A percentile compares a stretch with the other conserved stretches of the same genome.
These are phyloP conservation scores for Semotilus atromaculatus DNA, from an alignment of 2,797 vertebrate species.

Conservation along the genomic window DNA sequence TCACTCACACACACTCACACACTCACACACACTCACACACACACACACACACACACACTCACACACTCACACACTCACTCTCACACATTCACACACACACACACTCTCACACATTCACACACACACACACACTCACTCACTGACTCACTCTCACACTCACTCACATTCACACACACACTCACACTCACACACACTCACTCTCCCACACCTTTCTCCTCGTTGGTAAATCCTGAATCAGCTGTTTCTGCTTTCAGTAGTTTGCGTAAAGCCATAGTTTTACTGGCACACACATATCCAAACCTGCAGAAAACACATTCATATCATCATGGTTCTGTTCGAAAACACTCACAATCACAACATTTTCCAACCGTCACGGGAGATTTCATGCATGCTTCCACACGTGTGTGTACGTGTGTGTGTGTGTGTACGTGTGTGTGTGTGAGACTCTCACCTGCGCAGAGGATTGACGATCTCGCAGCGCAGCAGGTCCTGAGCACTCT, in stretches of 20 bases:
- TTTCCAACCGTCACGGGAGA: too few relatives aligned
- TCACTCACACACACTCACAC: too few relatives aligned
- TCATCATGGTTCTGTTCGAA: neutral
- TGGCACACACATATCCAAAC: constrained; percentile 86
- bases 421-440: too few relatives aligned
- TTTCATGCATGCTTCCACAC: neutral
- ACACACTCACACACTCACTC: too few relatives aligned
- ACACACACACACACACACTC: too few relatives aligned
- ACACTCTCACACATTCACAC: too few relatives aligned
- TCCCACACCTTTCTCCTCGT: constrained; percentile 83
- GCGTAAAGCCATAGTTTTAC: constrained; percentile 87
- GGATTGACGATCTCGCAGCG: constrained; percentile 87
- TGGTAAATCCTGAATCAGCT: constrained; percentile 80
- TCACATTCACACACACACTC: neutral
- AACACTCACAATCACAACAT: too few relatives aligned
- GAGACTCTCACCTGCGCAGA: constrained; percentile 74
- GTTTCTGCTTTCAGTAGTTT: constrained; percentile 81
- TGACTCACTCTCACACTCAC: too few relatives aligned
- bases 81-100: too few relatives aligned
- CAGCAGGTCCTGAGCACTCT: constrained; percentile 80
- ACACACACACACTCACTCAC: too few relatives aligned
- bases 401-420: too few relatives aligned
- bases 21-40: too few relatives aligned
- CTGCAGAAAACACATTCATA: constrained; percentile 62
- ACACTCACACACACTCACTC: neutral